Evolutionary conservation across 64 coral and sea anemone species (phyloP).

Genomic region (Actinia equina): DNA sequence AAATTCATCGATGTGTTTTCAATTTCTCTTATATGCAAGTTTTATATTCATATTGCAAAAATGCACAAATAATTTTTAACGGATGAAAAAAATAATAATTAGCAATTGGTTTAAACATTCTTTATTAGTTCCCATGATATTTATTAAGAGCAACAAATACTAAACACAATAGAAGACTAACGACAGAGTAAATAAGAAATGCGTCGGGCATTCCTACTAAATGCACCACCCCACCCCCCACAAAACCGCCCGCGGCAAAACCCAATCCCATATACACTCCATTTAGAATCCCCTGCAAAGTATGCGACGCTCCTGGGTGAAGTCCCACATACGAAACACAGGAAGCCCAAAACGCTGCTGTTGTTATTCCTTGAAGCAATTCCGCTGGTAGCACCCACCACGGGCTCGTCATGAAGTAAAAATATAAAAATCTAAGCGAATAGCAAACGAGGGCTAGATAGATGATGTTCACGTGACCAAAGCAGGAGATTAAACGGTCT

Average conservation of each 20-base stretch:
- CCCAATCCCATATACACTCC: slow-evolving; percentile 86
- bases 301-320: slow-evolving; percentile 80
- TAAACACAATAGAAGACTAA: slow-evolving; percentile 46
- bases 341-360: slow-evolving; percentile 93
- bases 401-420: slow-evolving; percentile 72
- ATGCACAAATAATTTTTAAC: too few relatives aligned
- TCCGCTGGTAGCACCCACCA: slow-evolving; percentile 91
- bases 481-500: slow-evolving; percentile 43
- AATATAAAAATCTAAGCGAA: slow-evolving; percentile 76
- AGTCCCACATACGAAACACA: slow-evolving; percentile 93
- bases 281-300: slow-evolving; percentile 85
- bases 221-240: slow-evolving; percentile 73
- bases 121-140: slow-evolving; percentile 21
- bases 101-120: too few relatives aligned
- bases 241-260: slow-evolving; percentile 77
- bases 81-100: not conserved
- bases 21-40: too few relatives aligned
- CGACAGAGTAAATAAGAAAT: slow-evolving; percentile 64
- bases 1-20: too few relatives aligned
- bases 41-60: too few relatives aligned
- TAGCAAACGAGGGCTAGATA: slow-evolving; percentile 83
- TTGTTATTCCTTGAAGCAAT: slow-evolving; percentile 88
- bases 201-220: slow-evolving; percentile 51
- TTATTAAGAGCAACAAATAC: slow-evolving; percentile 55
- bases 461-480: slow-evolving; percentile 85